Conservation (phyloP, 2,888 invertebrate genomes). For the Eristalinus sepulchralis region DNA sequence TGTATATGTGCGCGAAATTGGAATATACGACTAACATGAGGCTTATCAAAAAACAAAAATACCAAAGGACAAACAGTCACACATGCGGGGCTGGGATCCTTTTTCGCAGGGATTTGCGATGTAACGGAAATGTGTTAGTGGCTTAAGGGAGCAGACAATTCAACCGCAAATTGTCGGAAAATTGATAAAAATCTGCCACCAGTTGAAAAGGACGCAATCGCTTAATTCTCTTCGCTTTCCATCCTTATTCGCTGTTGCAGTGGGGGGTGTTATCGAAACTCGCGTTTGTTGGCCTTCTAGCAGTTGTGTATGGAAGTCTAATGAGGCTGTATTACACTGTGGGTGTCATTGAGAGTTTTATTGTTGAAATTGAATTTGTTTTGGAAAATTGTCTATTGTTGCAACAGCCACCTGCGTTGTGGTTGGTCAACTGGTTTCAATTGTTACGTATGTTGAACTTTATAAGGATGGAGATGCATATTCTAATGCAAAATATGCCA, state of each 20-base stretch:
- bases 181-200: conserved; percentile 72
- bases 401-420: too few species aligned
- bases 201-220: conserved; percentile 68
- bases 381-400: too few species aligned
- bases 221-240: conserved; percentile 19
- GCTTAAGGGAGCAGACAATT: conserved; percentile 71
- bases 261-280: not conserved
- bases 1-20: conserved; percentile 45
- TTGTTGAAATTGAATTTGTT: too few species aligned
- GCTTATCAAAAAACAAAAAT: conserved; percentile 29
- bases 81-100: conserved; percentile 30
- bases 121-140: conserved; percentile 69
- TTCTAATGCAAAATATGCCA: too few species aligned
- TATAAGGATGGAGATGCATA: too few species aligned
- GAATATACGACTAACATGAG: conserved; percentile 50
- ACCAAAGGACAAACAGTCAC: conserved; percentile 19
- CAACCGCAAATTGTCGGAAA: conserved; percentile 70
- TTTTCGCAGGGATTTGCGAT: conserved; percentile 49
- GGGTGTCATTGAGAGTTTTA: too few species aligned
- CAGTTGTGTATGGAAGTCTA: not conserved
- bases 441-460: too few species aligned
- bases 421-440: too few species aligned
- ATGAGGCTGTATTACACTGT: not conserved
- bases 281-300: not conserved
- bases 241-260: not conserved